Conservation (phyloP, 35 echinoderm and acorn worm genomes). For the Ophiothrix spiculata region DNA sequence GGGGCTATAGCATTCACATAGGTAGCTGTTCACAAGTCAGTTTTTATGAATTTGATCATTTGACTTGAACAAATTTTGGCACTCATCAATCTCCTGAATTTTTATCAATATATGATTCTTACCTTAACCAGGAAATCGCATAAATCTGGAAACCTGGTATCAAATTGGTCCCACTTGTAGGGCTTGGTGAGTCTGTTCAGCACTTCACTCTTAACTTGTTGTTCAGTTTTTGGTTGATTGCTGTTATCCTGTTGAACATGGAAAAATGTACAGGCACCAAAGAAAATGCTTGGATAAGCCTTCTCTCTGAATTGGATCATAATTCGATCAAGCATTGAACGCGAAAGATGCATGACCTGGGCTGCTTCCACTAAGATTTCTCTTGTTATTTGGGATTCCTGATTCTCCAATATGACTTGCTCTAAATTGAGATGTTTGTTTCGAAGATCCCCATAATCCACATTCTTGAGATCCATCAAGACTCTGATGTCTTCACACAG, state of each 20-base stretch:
- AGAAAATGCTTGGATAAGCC: neutral
- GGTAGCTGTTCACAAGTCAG: too few species aligned
- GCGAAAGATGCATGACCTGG: neutral
- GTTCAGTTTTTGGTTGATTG: neutral
- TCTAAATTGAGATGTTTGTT: neutral
- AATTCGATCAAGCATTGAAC: neutral
- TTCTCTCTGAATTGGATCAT: neutral
- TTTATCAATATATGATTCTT: too few species aligned
- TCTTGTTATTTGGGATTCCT: neutral
- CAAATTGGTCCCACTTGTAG: slow-evolving; percentile 3
- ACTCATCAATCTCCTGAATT: too few species aligned
- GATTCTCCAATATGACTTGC: neutral
- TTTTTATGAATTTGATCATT: too few species aligned
- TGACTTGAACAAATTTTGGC: too few species aligned
- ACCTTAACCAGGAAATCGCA: neutral
- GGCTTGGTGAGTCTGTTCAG: neutral
- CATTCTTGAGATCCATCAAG: neutral
- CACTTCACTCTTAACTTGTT: neutral
- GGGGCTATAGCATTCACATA: too few species aligned
- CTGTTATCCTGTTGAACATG: neutral
- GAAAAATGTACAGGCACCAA: neutral
- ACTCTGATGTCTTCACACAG: neutral
- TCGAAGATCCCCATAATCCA: neutral
- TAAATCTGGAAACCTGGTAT: neutral
- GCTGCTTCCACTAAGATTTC: neutral